phyloP scores from a whole-genome alignment of 2,888 invertebrate genomes.

The Lochmaea capreae region DNA sequence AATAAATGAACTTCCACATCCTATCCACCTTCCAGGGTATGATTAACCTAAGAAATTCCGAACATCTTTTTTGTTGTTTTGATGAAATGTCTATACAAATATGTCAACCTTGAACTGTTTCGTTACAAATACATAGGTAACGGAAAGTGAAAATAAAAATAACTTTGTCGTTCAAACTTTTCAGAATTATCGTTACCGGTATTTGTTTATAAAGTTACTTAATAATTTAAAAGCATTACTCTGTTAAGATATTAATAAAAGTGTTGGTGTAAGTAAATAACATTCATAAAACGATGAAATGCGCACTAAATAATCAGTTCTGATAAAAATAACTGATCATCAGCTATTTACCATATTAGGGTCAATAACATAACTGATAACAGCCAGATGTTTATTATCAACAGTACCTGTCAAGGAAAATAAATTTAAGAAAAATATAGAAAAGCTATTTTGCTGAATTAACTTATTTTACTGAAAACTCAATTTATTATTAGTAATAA shows the following conservation, averaged over 20 bases:
- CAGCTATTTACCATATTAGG: slow-evolving; percentile 34
- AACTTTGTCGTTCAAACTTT: slow-evolving; percentile 1
- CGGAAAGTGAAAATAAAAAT: background rate
- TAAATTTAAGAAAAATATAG: slow-evolving; percentile 19
- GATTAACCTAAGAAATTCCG: too few species aligned
- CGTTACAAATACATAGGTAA: background rate
- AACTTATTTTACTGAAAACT: background rate
- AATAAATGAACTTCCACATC: too few species aligned
- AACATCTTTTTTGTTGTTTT: too few species aligned
- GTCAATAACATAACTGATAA: slow-evolving; percentile 33
- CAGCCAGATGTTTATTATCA: slow-evolving; percentile 33
- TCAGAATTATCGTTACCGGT: slow-evolving; percentile 5
- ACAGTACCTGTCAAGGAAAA: slow-evolving; percentile 31
- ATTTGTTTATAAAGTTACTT: slow-evolving; percentile 7
- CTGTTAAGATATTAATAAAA: slow-evolving; percentile 8
- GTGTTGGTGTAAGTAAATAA: slow-evolving; percentile 17
- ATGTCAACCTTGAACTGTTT: background rate
- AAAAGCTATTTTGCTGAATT: background rate
- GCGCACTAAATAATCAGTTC: slow-evolving; percentile 33
- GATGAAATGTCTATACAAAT: background rate
- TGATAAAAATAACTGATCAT: slow-evolving; percentile 35
- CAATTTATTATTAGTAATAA: background rate
- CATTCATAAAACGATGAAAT: slow-evolving; percentile 28
- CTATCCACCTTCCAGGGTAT: too few species aligned
- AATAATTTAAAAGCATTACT: slow-evolving; percentile 13